These are phyloP conservation scores for Paralichthys olivaceus DNA, from an alignment of 2,113 vertebrate species.

Conservation along the genomic window DNA sequence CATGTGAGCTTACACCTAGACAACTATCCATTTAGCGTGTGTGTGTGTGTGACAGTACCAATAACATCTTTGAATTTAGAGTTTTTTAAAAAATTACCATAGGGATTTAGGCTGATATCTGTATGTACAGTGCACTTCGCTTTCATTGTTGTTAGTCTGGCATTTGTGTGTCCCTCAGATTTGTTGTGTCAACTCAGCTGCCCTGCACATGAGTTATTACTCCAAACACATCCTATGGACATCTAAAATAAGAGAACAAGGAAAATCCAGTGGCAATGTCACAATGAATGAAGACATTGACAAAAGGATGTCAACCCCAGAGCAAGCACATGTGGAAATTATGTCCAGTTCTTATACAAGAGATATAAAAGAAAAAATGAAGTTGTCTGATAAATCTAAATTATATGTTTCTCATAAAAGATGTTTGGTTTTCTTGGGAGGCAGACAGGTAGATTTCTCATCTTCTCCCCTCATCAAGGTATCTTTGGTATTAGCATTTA, in stretches of 20 bases:
- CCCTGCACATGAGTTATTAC: slow-evolving; percentile 62
- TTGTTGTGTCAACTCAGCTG: slow-evolving; percentile 80
- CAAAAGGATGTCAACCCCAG: neutral
- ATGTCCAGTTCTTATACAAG: neutral
- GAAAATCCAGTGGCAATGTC: slow-evolving; percentile 9
- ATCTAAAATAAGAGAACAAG: slow-evolving; percentile 56
- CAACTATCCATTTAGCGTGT: too few species aligned
- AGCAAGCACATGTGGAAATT: neutral
- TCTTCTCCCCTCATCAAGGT: neutral
- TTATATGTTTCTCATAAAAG: too few species aligned
- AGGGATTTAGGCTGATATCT: neutral
- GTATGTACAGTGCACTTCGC: slow-evolving; percentile 11
- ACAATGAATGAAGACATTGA: slow-evolving; percentile 22
- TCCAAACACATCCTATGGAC: slow-evolving; percentile 77
- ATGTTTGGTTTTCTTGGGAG: slow-evolving; percentile 19
- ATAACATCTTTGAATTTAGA: too few species aligned
- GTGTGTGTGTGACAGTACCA: too few species aligned
- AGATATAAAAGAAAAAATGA: neutral
- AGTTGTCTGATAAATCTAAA: too few species aligned
- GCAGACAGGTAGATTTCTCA: neutral
- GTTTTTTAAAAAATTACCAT: too few species aligned
- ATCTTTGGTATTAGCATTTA: neutral
- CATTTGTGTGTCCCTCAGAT: slow-evolving; percentile 47
- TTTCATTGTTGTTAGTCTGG: slow-evolving; percentile 53
- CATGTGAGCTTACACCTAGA: too few species aligned